phyloP scores from a whole-genome alignment of 2,888 invertebrate species.

The Tetragnatha montana region DNA sequence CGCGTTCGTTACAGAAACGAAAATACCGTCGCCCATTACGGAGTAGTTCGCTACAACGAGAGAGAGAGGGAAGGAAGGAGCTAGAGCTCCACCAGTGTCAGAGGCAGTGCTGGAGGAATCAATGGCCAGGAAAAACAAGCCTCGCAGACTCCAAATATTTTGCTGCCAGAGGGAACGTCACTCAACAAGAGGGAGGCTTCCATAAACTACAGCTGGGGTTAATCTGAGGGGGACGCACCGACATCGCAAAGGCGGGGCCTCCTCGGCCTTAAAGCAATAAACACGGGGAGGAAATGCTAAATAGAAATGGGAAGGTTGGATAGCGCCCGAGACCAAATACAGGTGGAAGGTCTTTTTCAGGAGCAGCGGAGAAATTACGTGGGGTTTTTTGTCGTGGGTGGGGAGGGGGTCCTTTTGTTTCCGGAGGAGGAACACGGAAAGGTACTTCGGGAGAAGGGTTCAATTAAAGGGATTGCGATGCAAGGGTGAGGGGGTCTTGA shows the following conservation, averaged over 20 bases:
- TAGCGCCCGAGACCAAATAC: slow-evolving; percentile 27
- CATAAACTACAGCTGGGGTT: slow-evolving; percentile 62
- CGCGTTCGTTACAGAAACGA: background rate
- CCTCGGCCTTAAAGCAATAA: slow-evolving; percentile 65
- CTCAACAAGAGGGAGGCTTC: slow-evolving; percentile 53
- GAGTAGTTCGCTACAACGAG: background rate
- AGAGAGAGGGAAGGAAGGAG: slow-evolving; percentile 9
- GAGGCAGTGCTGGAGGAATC: slow-evolving; percentile 61
- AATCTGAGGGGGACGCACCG: slow-evolving; percentile 48
- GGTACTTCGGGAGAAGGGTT: background rate
- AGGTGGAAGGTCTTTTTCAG: slow-evolving; percentile 25
- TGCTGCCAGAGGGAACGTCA: slow-evolving; percentile 68
- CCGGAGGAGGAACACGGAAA: background rate
- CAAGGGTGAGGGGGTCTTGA: too few species aligned
- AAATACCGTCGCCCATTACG: background rate
- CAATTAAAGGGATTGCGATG: background rate
- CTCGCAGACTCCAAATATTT: slow-evolving; percentile 68
- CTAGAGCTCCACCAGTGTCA: slow-evolving; percentile 54
- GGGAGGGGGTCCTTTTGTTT: background rate
- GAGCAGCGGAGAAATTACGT: background rate
- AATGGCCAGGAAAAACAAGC: slow-evolving; percentile 69
- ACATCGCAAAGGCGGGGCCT: slow-evolving; percentile 58
- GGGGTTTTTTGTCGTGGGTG: background rate
- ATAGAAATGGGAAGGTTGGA: slow-evolving; percentile 39
- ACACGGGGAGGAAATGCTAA: slow-evolving; percentile 63